Percentiles rank a stretch among this genome's conserved stretches.
These are phyloP conservation scores for Micrastur ruficollis DNA, from an alignment of 2,797 vertebrate species.

Conservation along the genomic window DNA sequence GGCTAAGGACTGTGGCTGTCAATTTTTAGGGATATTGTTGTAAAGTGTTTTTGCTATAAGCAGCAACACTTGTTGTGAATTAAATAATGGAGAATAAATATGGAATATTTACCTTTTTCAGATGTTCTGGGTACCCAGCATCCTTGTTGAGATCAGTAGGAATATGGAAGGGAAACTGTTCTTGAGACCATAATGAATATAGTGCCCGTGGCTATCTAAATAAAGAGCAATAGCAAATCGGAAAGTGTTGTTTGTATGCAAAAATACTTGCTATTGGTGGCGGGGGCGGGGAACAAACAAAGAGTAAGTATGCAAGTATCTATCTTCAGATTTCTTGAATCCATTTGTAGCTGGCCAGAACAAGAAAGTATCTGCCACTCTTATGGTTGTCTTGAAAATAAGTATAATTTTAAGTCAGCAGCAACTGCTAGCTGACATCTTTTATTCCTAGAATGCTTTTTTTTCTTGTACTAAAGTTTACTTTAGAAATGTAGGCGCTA, in stretches of 20 bases:
- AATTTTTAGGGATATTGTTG: background rate
- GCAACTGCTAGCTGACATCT: background rate
- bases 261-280: background rate
- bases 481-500: background rate
- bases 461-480: background rate
- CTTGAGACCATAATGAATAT: background rate
- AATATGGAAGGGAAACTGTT: background rate
- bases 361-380: constrained; percentile 39
- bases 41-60: background rate
- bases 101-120: background rate
- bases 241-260: background rate
- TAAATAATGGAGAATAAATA: background rate
- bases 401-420: constrained; percentile 20
- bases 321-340: constrained; percentile 1
- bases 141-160: background rate
- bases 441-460: constrained; percentile 22
- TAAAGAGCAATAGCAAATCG: background rate
- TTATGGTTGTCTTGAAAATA: constrained; percentile 14
- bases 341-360: constrained; percentile 6
- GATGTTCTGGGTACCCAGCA: background rate
- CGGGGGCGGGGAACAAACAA: background rate
- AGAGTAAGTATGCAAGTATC: background rate
- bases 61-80: background rate
- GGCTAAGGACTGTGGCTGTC: background rate
- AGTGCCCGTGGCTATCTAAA: background rate